A percentile compares a stretch with the other conserved stretches of the same genome.
Conservation (phyloP, 1,140 invertebrate genomes). For the Halotydeus destructor region DNA sequence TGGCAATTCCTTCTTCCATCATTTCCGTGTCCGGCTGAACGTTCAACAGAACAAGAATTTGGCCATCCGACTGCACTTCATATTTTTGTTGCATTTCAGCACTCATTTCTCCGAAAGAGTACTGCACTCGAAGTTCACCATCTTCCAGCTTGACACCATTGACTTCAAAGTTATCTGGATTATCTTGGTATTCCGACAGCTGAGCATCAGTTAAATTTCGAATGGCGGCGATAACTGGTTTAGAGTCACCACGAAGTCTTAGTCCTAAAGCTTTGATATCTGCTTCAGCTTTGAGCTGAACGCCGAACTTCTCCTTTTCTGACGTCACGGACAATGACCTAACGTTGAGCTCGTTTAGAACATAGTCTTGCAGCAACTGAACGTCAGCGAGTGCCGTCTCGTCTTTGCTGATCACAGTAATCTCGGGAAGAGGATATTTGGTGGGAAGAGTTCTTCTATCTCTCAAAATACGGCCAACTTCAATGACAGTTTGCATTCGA, state of each 20-base stretch:
- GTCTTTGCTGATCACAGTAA: constrained; percentile 82
- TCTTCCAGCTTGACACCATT: constrained; percentile 49
- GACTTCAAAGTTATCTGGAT: constrained; percentile 27
- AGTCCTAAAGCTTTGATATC: constrained; percentile 69
- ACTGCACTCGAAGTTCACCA: constrained; percentile 66
- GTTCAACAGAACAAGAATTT: constrained; percentile 30
- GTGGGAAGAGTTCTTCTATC: constrained; percentile 82
- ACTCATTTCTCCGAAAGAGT: constrained; percentile 40
- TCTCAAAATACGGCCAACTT: constrained; percentile 70
- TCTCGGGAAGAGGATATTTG: constrained; percentile 88
- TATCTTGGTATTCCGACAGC: constrained; percentile 9
- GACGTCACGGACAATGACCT: constrained; percentile 61
- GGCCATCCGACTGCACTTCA: constrained; percentile 71
- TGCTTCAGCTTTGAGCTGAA: constrained; percentile 75
- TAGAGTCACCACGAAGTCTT: constrained; percentile 71
- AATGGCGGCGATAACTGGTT: constrained; percentile 57
- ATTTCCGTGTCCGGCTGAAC: constrained; percentile 53
- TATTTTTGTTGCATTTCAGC: constrained; percentile 43
- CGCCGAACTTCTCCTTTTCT: constrained; percentile 81
- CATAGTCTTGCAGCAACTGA: constrained; percentile 55
- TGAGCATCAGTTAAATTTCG: constrained; percentile 28
- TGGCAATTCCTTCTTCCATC: constrained; percentile 69
- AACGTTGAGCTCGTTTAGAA: constrained; percentile 85
- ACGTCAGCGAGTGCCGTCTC: constrained; percentile 54
- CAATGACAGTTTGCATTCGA: constrained; percentile 84